Percentiles rank a stretch among this genome's conserved stretches.
Conservation (phyloP, 2,888 invertebrate species). For the Liodrosophila aerea region DNA sequence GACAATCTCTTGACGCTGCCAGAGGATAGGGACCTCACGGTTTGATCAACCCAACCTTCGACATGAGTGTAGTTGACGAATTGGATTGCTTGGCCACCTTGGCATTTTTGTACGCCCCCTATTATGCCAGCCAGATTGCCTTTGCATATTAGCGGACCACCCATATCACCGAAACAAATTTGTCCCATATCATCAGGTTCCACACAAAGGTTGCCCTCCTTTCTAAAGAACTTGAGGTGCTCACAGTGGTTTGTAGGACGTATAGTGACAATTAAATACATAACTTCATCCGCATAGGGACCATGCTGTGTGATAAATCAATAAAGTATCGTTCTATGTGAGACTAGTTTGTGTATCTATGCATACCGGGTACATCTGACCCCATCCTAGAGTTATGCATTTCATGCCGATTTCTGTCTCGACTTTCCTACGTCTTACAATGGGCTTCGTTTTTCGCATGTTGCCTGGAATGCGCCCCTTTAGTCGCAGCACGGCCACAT, state of each 20-base stretch:
- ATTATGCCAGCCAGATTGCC: conserved; percentile 41
- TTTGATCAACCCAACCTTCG: conserved; percentile 27
- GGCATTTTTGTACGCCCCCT: conserved; percentile 39
- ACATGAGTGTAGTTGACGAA: conserved; percentile 37
- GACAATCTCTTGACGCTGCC: background rate
- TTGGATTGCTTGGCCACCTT: conserved; percentile 31
- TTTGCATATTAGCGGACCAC: conserved; percentile 49
- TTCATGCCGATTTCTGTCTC: background rate
- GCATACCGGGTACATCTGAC: conserved; percentile 56
- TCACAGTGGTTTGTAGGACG: conserved; percentile 7
- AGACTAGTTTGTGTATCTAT: background rate
- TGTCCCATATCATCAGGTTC: conserved; percentile 18
- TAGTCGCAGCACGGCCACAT: conserved; percentile 46
- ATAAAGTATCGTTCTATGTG: background rate
- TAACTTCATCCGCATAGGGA: conserved; percentile 51
- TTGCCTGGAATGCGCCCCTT: conserved; percentile 28
- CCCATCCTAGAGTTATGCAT: conserved; percentile 59
- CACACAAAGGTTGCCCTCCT: conserved; percentile 30
- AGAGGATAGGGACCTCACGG: background rate
- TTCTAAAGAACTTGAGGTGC: background rate
- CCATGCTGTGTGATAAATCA: conserved; percentile 42
- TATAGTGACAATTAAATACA: conserved; percentile 42
- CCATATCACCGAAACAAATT: conserved; percentile 57
- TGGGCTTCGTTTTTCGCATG: conserved; percentile 27
- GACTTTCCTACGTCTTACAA: background rate